Conservation (phyloP, 2,113 vertebrate species). For the Tupaia chinensis region DNA sequence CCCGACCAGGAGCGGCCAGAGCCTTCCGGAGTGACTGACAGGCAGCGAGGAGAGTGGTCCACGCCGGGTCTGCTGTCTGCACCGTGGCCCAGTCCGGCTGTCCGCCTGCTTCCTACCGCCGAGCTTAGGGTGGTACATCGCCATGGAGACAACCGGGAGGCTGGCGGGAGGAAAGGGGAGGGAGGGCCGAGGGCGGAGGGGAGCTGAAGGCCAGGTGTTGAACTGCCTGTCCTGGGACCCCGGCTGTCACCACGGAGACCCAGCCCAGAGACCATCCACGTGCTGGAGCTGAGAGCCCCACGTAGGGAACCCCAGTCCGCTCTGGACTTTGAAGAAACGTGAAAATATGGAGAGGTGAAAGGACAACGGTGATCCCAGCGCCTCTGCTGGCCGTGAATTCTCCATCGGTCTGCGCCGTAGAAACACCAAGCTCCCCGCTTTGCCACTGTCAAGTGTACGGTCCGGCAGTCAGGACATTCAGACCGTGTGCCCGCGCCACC, state of each 20-base stretch:
- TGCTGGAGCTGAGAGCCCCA: not conserved
- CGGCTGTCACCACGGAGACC: too few species aligned
- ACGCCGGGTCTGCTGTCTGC: not conserved
- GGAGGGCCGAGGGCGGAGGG: not conserved
- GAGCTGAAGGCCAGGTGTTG: not conserved
- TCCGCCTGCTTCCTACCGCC: not conserved
- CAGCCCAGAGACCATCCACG: not conserved
- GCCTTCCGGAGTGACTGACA: not conserved
- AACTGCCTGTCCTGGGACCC: not conserved
- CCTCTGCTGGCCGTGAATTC: too few species aligned
- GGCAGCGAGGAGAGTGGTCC: not conserved
- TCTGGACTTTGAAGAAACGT: not conserved
- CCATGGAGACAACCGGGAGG: not conserved
- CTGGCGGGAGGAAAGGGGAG: not conserved
- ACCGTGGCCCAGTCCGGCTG: not conserved
- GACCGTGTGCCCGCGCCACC: too few species aligned
- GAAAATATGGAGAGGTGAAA: not conserved
- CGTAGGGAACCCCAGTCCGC: not conserved
- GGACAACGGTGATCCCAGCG: not conserved
- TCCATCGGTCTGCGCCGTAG: not conserved
- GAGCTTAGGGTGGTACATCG: not conserved
- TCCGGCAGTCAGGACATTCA: too few species aligned
- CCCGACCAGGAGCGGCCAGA: not conserved
- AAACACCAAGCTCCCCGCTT: not conserved
- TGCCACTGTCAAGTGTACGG: not conserved